A percentile compares a stretch with the other conserved stretches of the same genome.
Evolutionary conservation across 1,140 invertebrate genomes (phyloP).

Genomic region (Gonioctena quinquepunctata): DNA sequence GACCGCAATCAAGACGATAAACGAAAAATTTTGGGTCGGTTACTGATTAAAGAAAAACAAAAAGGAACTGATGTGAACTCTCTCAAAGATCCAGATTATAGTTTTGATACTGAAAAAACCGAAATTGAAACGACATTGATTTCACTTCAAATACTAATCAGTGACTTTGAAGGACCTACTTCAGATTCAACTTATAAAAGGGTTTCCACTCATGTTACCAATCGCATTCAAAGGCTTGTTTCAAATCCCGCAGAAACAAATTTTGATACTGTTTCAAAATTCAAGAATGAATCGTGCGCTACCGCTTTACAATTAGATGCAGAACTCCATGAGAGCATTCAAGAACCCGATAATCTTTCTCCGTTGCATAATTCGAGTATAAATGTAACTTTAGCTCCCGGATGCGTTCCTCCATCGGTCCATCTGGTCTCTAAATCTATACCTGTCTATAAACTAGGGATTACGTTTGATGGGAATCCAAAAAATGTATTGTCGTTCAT

Average conservation of each 20-base stretch:
- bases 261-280: neutral
- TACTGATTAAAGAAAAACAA: too few species aligned
- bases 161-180: neutral
- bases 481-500: slow-evolving; percentile 10
- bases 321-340: neutral
- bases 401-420: too few species aligned
- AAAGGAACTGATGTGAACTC: neutral
- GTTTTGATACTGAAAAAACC: neutral
- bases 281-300: neutral
- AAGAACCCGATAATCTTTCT: neutral
- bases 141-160: neutral
- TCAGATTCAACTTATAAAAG: neutral
- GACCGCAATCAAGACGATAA: neutral
- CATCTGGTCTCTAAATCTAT: neutral
- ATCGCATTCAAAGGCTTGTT: neutral
- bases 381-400: too few species aligned
- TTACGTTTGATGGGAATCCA: slow-evolving; percentile 11
- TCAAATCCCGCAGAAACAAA: neutral
- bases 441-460: neutral
- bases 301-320: neutral
- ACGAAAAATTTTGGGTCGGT: too few species aligned
- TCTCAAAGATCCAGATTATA: neutral
- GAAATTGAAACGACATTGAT: neutral
- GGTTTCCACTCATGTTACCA: neutral
- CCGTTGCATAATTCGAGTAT: neutral